Base-by-base conservation (phyloP, 2,113 vertebrate species). In the Morone saxatilis region DNA sequence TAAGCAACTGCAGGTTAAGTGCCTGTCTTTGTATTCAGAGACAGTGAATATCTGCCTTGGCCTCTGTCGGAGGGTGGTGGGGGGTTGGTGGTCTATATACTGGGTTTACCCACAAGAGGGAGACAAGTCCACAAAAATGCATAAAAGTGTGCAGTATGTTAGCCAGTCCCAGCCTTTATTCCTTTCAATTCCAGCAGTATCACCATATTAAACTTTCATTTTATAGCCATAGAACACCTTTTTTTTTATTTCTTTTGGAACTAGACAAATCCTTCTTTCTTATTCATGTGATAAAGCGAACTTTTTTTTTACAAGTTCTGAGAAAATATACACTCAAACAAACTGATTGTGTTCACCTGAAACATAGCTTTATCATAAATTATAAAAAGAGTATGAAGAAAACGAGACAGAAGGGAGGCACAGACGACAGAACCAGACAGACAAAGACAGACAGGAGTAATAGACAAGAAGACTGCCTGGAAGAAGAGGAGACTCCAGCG, bases 1-100 rank as follows among this genome's bases (percentile, higher is more conserved):
- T 90, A 60, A 89, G 88, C 85, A 73, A 87, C 90, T 89, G 91
- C 93, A 93, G 94, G 91, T 93, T 93, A 93, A 94, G 89, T 94
- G 88, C 90, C 88, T 53, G 83, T 89, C 90, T 94, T 93, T 94
- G 92, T 93, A 78, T 89, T 93, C 86, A 53, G 81, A 89, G 84
- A 88, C 91, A 77, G 89, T 22, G 76, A 85, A 87, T 84, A 73
- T 89, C 73, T 85, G 87, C 86, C 47, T 73, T 71, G 70, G 87
- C 78, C 76, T 84, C 80, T 78, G 25, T 50, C 86, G 80, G 82
- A 76, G 57, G 88, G 56, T 80, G 25, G 61, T 81, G 73, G 79
- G 72, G 41, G 80, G 71, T 48, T 41, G 88, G 76, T 3, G 74
- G 86, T 43, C 66, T 25, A 7, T 72, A 62, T 92, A 80, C 91